Evolutionary conservation across 2,113 vertebrate species (phyloP), one percentile per base, ranked within the genome.

Genomic region (Hassar affinis): DNA sequence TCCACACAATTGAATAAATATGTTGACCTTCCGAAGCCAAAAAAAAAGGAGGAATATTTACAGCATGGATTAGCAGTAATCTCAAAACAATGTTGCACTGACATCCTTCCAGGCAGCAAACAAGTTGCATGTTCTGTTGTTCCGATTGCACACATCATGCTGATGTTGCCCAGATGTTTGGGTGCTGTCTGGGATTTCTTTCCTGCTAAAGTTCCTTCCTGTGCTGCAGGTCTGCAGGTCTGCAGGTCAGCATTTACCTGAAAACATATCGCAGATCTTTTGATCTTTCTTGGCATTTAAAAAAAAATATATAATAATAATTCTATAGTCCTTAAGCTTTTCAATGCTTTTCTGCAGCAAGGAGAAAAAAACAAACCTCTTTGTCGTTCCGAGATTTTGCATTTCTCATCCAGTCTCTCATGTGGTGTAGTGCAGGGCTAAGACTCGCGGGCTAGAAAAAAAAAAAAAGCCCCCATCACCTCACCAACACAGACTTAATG

Each of bases 381-480:
- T 62, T 80, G 47, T 61, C 27, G 57, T 59, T 86, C 72, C 25
- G 51, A 83, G 81, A 30, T 66, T 42, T 54, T 59, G 57, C 64
- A 51, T 80, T 76, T 84, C 61, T 64, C 14, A 85, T 88, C 88
- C 75, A 52, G 87, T 78, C 86, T 92, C 86, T 94, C 72, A 88
- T 94, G 92, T 93, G 92, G 91, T 91, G 82, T 88, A 59, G 80
- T 82, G 78, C 81, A 84, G 77, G n/a, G 68, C 78, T 81, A 68
- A 81, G 76, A 52, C 69, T 84, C 72, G 47, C 85, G 81, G 86
- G 56, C 84, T 86, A 85, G 82, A 88, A 87, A 84, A 81, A 88
- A 88, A 88, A 69, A 88, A 74, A 93, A 92, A 91, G 86, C 89
- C 91, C 90, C 85, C 38, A 87, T 91, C 80, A 88, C 88, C 89